These are phyloP conservation scores for Tinea pellionella DNA, from an alignment of 2,888 invertebrate species.

Conservation along the genomic window DNA sequence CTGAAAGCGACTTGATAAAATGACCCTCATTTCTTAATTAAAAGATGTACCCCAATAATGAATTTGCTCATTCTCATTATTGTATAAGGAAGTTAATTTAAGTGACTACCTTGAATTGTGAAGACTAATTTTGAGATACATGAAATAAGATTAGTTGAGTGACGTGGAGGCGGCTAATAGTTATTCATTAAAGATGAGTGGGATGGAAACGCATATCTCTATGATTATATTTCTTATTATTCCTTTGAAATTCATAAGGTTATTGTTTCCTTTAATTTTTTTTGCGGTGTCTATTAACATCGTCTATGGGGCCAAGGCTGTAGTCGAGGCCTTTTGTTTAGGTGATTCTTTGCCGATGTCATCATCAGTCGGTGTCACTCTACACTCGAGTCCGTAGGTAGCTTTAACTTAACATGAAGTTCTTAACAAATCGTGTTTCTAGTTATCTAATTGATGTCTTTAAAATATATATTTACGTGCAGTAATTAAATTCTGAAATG, in stretches of 20 bases:
- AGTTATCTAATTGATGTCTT: neutral
- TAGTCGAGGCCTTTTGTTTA: conserved; percentile 10
- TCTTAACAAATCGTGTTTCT: neutral
- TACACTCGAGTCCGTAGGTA: neutral
- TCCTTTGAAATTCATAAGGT: conserved; percentile 12
- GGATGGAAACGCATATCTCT: neutral
- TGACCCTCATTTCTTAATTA: neutral
- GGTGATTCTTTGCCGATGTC: conserved; percentile 8
- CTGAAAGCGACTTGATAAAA: too few species aligned
- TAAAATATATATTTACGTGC: too few species aligned
- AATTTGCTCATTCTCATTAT: neutral
- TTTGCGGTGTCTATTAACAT: conserved; percentile 1
- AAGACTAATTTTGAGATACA: conserved; percentile 1
- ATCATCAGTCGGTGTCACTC: conserved; percentile 7
- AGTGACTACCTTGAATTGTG: neutral
- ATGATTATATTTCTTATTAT: neutral
- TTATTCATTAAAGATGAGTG: neutral
- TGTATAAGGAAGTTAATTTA: neutral
- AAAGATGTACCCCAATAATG: neutral
- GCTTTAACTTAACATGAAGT: neutral
- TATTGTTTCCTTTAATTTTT: conserved; percentile 12
- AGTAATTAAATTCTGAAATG: too few species aligned
- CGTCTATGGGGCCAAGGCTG: conserved; percentile 10
- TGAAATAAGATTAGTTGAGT: neutral
- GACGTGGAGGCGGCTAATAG: neutral